Conservation (phyloP, 2,113 vertebrate species). For the Aldabrachelys gigantea region DNA sequence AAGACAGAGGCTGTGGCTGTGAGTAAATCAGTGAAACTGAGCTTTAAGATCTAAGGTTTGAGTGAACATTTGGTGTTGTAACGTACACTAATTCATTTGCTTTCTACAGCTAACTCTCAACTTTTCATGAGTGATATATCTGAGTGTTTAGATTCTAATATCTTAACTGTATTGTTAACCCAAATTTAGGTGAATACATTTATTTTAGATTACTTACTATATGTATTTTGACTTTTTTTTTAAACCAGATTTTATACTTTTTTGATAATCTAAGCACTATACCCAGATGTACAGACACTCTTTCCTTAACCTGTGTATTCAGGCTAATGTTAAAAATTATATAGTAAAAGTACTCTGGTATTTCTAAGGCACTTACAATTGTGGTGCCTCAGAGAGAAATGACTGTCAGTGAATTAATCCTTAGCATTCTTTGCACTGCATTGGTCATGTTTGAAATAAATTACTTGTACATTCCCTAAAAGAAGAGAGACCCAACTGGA, state of each 20-base stretch:
- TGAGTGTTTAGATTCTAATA: too few species aligned
- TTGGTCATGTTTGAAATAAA: background rate
- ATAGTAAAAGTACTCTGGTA: background rate
- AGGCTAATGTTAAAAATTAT: too few species aligned
- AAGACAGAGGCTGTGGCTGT: conserved; percentile 92
- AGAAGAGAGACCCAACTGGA: background rate
- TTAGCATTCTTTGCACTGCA: background rate
- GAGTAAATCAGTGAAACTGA: conserved; percentile 60
- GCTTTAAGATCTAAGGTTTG: background rate
- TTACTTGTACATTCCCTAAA: background rate
- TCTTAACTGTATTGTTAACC: too few species aligned
- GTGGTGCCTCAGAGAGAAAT: background rate
- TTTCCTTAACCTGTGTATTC: too few species aligned
- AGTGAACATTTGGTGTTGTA: background rate
- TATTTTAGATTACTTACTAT: too few species aligned
- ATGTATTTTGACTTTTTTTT: too few species aligned
- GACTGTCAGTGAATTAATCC: background rate
- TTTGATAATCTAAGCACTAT: too few species aligned
- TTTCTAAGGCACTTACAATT: background rate
- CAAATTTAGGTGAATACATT: too few species aligned
- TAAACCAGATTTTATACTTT: too few species aligned
- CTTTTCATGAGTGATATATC: too few species aligned
- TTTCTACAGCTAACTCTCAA: too few species aligned
- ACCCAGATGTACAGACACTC: too few species aligned
- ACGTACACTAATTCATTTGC: background rate